Evolutionary conservation across 2,113 vertebrate species (phyloP), one percentile per base, ranked within the genome.

Genomic region (Myodes glareolus): DNA sequence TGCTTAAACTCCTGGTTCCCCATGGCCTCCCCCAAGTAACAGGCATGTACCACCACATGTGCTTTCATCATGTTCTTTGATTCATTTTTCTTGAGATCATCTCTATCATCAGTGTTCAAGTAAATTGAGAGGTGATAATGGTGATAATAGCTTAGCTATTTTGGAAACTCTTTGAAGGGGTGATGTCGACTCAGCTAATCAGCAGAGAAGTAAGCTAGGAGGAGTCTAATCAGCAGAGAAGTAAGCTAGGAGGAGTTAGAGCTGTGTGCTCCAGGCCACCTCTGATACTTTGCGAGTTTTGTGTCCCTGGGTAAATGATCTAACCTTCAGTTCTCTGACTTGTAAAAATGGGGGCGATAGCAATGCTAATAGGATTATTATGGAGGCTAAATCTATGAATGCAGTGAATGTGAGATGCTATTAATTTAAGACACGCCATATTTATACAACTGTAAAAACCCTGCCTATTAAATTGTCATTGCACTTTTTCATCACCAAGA

Each of bases 31-130:
- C 85, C 29, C 29, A 85, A 7, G 0, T 3, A 42, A 42, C 68
- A 88, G 87, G 50, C 52, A 27, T 39, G 80, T 9, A n/a, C 50
- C 50, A 81, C 21, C 25, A 39, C n/a, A n/a, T 25, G 14, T 36
- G 50, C 14, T n/a, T 88, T 73, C 31, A 45, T 72, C 45, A 19
- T 73, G 68, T 55, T 55, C 36, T 29, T 14, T 73, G 47, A 55
- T 87, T 95, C 27, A 17, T 70, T 93, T 73, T 95, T 45, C 58
- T 82, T 45, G 73, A 77, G 92, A 73, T 94, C 68, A 78, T 92
- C 7, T 80, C 84, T 58, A 45, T 73, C 7, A 78, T 39, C 52
- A 78, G 65, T 78, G 42, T 23, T 97, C 39, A 85, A 78, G 17
- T 87, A 84, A 73, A 36, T 73, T 90, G 61, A 36, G 42, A 86